Evolutionary conservation across 1,140 invertebrate species (phyloP), one percentile per base, ranked within the genome.

Genomic region (Zelostemma sp.): DNA sequence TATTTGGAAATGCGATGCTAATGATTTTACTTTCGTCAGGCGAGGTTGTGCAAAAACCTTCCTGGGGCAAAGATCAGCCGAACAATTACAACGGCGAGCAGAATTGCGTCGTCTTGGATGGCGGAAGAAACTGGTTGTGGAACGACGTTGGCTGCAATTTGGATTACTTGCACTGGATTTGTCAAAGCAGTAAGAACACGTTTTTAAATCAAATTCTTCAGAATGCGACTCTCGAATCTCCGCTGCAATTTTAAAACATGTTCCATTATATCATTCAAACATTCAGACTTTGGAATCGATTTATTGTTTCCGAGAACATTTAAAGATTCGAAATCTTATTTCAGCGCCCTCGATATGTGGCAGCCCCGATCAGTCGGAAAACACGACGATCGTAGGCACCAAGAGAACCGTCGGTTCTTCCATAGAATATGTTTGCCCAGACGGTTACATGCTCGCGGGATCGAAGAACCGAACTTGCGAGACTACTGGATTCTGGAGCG

Each of bases 21-120:
- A 25, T 33, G 16, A 35, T 17, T 14, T 46, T 5, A 19, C 40
- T 35, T 71, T 62, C 75, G 68, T 66, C 76, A 93, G 93, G 93
- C 16, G 91, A 93, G 68, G 85, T 91, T 25, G 91, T 96, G 0
- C 88, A 88, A 8, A 91, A 90, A 66, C 94, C 94, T 4, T 88
- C 92, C 0, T 97, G 95, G 95, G 95, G 94, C 28, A 93, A 94
- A 77, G 95, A 96, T 74, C 95, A 97, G 76, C 95, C 95, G 0
- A 97, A 97, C 78, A 97, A 97, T 76, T 97, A 97, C 84, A 97
- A 97, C 75, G 94, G 95, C 0, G 94, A 97, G 76, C 95, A 97
- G 81, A 97, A 97, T 81, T 97, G 95, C 81, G 94, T 93, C 1
- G 94, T 97, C 5, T 84, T 97, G 53, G 95, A 97, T 75, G 95